phyloP scores from a whole-genome alignment of 1,140 invertebrate genomes.

The Archivesica marissinica region DNA sequence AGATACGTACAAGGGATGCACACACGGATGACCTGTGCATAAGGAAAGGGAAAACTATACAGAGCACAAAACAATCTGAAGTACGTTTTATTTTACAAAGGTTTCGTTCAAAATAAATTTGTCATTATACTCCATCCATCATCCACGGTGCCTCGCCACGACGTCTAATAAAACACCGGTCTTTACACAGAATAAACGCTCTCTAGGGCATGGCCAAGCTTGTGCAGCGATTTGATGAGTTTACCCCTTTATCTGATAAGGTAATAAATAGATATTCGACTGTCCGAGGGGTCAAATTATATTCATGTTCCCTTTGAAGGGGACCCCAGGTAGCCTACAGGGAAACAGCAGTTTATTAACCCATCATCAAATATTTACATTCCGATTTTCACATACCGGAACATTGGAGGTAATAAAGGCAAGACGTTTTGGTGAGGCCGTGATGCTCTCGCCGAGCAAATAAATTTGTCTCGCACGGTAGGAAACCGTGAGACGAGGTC shows the following conservation, averaged over 20 bases:
- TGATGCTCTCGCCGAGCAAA: background rate
- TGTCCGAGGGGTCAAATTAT: slow-evolving; percentile 43
- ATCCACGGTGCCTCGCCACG: background rate
- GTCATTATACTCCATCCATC: background rate
- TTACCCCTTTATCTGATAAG: slow-evolving; percentile 24
- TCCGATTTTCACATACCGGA: slow-evolving; percentile 34
- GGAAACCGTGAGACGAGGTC: slow-evolving; percentile 3
- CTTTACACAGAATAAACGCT: background rate
- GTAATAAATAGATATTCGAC: slow-evolving; percentile 34
- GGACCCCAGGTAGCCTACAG: slow-evolving; percentile 8
- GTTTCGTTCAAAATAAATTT: background rate
- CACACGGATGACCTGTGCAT: too few relatives aligned
- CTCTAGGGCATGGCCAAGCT: background rate
- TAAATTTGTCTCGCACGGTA: slow-evolving; percentile 38
- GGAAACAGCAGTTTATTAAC: slow-evolving; percentile 6
- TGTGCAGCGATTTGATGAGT: background rate
- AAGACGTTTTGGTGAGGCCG: background rate
- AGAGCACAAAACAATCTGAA: too few relatives aligned
- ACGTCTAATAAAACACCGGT: background rate
- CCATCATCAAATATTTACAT: slow-evolving; percentile 50
- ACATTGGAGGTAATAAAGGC: slow-evolving; percentile 14
- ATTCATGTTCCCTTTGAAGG: slow-evolving; percentile 32
- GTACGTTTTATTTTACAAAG: too few relatives aligned
- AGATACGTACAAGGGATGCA: too few relatives aligned
- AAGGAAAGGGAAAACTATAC: too few relatives aligned